Base-by-base conservation (phyloP, 2,888 invertebrate genomes). In the Caenorhabditis sp. region DNA sequence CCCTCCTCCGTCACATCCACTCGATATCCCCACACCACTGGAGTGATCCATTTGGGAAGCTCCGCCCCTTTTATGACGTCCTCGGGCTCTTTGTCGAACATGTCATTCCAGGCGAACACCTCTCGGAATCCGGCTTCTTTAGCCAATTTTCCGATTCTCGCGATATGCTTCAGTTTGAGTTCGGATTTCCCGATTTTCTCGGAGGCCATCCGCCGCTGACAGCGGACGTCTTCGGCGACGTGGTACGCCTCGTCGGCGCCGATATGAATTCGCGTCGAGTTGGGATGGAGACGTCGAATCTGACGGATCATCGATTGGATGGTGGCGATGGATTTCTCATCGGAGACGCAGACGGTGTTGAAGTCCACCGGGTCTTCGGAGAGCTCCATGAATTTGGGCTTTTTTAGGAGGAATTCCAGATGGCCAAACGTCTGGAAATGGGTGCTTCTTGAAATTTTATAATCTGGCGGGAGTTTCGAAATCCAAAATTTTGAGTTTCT, bases 181-280 rank as follows among this genome's bases (percentile, higher is more conserved):
- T 94, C 68, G 3, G 80, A 76, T 28, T 51, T 81, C 14, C 38
- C 69, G 0, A 84, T 61, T n/a, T 35, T 47, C 41, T 68, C 51
- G 4, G 54, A 14, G 16, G 58, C 47, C 84, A 84, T 80, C 56
- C 64, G 41, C 5, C 41, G 41, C 1, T 14, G n/a, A 56, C 80
- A 85, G 41, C 89, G 79, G 7, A 90, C 89, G 89, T 93, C 93
- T 51, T 92, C 86, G 19, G 93, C 93, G 22, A 94, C 90, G 80
- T 95, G 94, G 89, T 94, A 95, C 0, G 96, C 96, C 93, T 96
- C 96, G 92, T 96, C 96, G 63, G 95, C 95, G 0, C 95, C 95
- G 79, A 95, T 95, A 92, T 95, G 95, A 31, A 95, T 93, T 47
- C 89, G 86, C 19, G 84, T 87, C 8, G 90, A 83, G 35, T 89